phyloP scores from a whole-genome alignment of 2,888 invertebrate genomes.

The Nephrotoma appendiculata region DNA sequence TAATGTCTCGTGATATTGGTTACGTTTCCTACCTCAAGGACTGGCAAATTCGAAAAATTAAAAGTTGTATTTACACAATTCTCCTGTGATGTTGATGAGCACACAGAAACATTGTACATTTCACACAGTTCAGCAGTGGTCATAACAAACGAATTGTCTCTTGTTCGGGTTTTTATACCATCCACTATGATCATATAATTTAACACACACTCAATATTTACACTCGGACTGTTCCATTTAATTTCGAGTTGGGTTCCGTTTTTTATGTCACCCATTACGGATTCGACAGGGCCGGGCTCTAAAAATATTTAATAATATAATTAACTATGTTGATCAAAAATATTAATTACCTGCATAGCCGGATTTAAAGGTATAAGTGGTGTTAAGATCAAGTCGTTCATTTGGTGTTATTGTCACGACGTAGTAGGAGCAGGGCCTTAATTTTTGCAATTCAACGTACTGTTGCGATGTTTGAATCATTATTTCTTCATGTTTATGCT shows the following conservation, averaged over 20 bases:
- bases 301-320: too few relatives aligned
- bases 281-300: too few relatives aligned
- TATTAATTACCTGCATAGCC: not conserved
- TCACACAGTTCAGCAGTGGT: too few relatives aligned
- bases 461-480: not conserved
- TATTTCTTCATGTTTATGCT: not conserved
- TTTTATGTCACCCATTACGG: not conserved
- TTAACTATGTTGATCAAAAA: not conserved
- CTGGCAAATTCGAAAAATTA: not conserved
- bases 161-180: not conserved
- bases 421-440: not conserved
- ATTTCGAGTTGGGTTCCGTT: not conserved
- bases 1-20: not conserved
- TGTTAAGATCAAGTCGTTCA: not conserved
- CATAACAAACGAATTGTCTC: not conserved
- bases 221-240: not conserved
- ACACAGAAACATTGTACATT: not conserved
- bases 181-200: not conserved
- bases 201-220: not conserved
- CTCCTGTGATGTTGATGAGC: not conserved
- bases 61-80: not conserved
- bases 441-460: not conserved
- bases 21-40: not conserved
- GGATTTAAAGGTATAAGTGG: not conserved
- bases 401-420: not conserved